Conservation (phyloP, 92 coral and sea anemone species). For the Zoanthus sansibaricus region DNA sequence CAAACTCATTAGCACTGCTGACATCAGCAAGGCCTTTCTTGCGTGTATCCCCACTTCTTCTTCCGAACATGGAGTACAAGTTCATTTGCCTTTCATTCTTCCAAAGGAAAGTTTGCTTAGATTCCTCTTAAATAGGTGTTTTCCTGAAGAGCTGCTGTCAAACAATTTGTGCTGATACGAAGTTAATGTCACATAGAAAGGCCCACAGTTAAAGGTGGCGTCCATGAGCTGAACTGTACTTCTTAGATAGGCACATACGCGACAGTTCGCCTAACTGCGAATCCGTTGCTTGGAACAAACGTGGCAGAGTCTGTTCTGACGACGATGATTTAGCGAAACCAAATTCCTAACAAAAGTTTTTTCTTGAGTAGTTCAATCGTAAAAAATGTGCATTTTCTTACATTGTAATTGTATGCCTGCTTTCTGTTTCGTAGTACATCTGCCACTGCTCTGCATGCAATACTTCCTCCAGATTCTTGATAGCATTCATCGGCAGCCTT, state of each 20-base stretch:
- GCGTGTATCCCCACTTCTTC: slow-evolving; percentile 44
- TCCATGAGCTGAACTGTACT: slow-evolving; percentile 57
- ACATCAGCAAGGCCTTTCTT: slow-evolving; percentile 69
- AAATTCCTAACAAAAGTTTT: slow-evolving; percentile 65
- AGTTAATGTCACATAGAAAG: slow-evolving; percentile 60
- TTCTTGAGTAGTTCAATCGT: slow-evolving; percentile 66
- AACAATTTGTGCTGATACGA: slow-evolving; percentile 64
- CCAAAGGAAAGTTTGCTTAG: slow-evolving; percentile 54
- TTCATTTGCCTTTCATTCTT: slow-evolving; percentile 48
- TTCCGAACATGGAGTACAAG: slow-evolving; percentile 56
- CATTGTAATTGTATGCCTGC: slow-evolving; percentile 61
- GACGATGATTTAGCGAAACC: slow-evolving; percentile 56
- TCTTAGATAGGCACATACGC: slow-evolving; percentile 35
- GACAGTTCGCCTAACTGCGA: slow-evolving; percentile 58
- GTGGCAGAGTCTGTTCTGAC: slow-evolving; percentile 57
- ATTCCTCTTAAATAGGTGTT: slow-evolving; percentile 55
- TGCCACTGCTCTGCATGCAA: slow-evolving; percentile 61
- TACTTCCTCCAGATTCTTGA: slow-evolving; percentile 65
- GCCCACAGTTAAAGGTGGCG: slow-evolving; percentile 72
- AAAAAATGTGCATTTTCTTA: slow-evolving; percentile 43
- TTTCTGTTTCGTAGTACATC: slow-evolving; percentile 64
- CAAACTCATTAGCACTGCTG: slow-evolving; percentile 57
- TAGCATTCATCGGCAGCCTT: slow-evolving; percentile 69
- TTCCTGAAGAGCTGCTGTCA: slow-evolving; percentile 47
- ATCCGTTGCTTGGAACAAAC: slow-evolving; percentile 62